Conservation (phyloP, 2,888 invertebrate genomes). For the Aphrophora alni region DNA sequence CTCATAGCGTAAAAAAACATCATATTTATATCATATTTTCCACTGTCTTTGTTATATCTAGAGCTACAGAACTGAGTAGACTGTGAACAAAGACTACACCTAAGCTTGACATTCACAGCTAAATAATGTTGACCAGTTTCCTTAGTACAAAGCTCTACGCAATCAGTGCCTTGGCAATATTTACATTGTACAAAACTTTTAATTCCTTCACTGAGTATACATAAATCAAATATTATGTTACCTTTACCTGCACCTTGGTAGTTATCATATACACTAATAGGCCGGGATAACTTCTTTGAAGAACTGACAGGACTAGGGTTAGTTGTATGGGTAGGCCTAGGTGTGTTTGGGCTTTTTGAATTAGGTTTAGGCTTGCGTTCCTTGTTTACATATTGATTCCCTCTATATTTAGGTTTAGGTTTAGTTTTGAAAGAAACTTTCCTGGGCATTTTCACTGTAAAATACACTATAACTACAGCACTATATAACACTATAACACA, state of each 20-base stretch:
- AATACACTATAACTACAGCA: no score
- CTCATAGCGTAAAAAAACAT: conserved; percentile 11
- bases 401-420: conserved; percentile 17
- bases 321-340: neutral
- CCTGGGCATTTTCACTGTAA: conserved; percentile 22
- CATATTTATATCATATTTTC: conserved; percentile 18
- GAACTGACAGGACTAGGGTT: conserved; percentile 18
- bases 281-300: conserved; percentile 21
- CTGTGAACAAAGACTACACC: conserved; percentile 2
- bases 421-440: conserved; percentile 28
- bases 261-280: conserved; percentile 21
- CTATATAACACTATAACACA: no score
- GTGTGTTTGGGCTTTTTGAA: conserved; percentile 12
- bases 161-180: conserved; percentile 23
- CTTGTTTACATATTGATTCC: conserved; percentile 20
- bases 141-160: conserved; percentile 19
- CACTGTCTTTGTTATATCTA: neutral
- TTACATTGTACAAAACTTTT: conserved; percentile 23
- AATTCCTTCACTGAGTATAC: conserved; percentile 17
- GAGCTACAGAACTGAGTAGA: neutral
- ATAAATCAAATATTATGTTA: conserved; percentile 28
- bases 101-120: conserved; percentile 19
- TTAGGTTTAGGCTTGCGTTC: conserved; percentile 15
- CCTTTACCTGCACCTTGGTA: conserved; percentile 19
- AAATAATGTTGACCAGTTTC: conserved; percentile 19